Base-by-base conservation (phyloP, 2,888 invertebrate genomes). In the Lithophane ornitopus region DNA sequence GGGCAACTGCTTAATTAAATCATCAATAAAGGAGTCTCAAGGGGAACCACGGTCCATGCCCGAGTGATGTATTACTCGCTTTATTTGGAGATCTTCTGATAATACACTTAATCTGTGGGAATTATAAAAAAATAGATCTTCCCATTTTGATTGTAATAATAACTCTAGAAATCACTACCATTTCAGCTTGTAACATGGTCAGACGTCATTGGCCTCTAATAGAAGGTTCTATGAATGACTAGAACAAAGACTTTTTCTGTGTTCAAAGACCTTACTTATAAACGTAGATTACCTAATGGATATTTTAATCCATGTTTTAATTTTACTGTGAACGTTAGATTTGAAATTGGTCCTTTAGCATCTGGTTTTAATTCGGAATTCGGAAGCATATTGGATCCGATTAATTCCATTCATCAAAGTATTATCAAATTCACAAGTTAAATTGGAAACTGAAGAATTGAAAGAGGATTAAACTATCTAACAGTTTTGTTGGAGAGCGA, bases 1-100 rank as follows among this genome's bases (percentile, higher is more conserved):
- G 90, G 91, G 89, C 80, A 88, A 89, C 84, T 90, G 89, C 91
- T 93, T 94, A 94, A 94, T 95, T 94, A 94, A 94, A 94, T 93
- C 93, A 94, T 94, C 93, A 93, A 93, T 94, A 92, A 87, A 89
- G 83, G 76, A 85, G 85, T 87, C 91, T 85, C 87, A 58, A 78
- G 81, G 86, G 89, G 41, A 87, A 70, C 78, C 76, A 85, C 76
- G 84, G 89, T 82, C 77, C 70, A 71, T 76, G 81, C 70, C 28
- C 72, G 78, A 79, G 90, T 92, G 91, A 93, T 92, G 87, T 91
- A 93, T 92, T 89, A 79, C 81, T 85, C 58, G 76, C 76, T 75
- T 84, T 82, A 74, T 76, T 78, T 74, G 73, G 70, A 88, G 73
- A 77, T 80, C 58, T 58, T 70, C 58, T 62, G n/a, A 52, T 82